Evolutionary conservation across 2,797 vertebrate species (phyloP).

Genomic region (Pipistrellus pipistrellus): DNA sequence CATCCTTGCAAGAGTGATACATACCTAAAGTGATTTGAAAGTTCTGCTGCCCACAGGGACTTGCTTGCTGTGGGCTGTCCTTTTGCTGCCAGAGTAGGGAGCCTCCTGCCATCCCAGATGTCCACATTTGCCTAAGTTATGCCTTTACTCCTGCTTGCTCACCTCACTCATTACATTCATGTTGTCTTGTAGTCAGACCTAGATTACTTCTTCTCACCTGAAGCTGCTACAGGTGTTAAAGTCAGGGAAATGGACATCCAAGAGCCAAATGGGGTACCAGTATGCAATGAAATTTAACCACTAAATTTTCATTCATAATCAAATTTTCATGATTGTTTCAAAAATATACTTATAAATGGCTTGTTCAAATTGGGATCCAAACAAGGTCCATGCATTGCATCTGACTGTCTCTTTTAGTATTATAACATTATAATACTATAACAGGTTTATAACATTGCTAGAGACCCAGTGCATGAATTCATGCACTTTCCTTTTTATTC

Average conservation of each 20-base stretch:
- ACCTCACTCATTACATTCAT: neutral
- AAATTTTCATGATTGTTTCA: neutral
- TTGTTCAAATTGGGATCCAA: constrained; percentile 19
- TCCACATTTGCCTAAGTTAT: neutral
- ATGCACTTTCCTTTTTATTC: constrained; percentile 2
- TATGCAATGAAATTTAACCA: constrained; percentile 36
- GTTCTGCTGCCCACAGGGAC: neutral
- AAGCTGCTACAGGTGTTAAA: constrained; percentile 18
- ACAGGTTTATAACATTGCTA: no score
- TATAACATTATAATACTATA: no score
- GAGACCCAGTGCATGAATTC: no score
- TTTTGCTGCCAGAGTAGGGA: constrained; percentile 30
- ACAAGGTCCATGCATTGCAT: neutral
- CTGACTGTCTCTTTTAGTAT: neutral
- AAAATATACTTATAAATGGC: constrained; percentile 1
- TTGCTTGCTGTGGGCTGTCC: constrained; percentile 14
- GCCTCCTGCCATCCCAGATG: neutral
- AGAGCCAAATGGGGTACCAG: neutral
- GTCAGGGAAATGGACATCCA: neutral
- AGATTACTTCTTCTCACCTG: neutral
- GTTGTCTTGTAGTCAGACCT: neutral
- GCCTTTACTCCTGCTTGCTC: neutral
- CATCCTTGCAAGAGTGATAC: neutral
- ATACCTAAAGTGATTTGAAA: neutral
- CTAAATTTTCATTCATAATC: neutral